Conservation (phyloP, 2,888 invertebrate genomes). For the Geophilus truncorum region DNA sequence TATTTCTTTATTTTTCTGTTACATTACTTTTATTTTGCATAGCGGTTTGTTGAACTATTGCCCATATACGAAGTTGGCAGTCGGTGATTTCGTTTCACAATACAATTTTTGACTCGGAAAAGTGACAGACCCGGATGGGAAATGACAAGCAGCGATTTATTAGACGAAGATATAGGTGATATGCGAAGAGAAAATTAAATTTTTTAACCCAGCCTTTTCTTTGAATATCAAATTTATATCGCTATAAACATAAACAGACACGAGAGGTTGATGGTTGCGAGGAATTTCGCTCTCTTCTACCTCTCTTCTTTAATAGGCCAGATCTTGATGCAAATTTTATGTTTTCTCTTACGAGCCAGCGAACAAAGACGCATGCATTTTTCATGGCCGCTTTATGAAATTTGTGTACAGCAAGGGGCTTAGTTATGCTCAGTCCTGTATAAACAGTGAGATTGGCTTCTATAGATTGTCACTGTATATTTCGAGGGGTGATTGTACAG, state of each 20-base stretch:
- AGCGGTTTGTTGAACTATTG: neutral
- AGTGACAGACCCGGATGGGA: neutral
- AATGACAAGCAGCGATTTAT: neutral
- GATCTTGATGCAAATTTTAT: slow-evolving; percentile 25
- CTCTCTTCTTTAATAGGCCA: slow-evolving; percentile 18
- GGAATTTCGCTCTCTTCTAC: neutral
- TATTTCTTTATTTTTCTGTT: neutral
- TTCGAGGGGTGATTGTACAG: neutral
- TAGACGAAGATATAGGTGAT: neutral
- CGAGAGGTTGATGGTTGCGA: neutral
- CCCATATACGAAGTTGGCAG: neutral
- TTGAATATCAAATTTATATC: slow-evolving; percentile 4
- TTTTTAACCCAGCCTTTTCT: neutral
- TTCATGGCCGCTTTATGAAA: slow-evolving; percentile 21
- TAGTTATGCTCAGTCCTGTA: slow-evolving; percentile 22
- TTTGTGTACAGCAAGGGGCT: slow-evolving; percentile 3
- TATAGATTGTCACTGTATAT: slow-evolving; percentile 14
- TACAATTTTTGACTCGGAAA: neutral
- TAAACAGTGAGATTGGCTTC: slow-evolving; percentile 18
- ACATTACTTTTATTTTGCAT: neutral
- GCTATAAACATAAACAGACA: slow-evolving; percentile 21
- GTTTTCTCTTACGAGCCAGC: slow-evolving; percentile 25
- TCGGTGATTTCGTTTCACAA: neutral
- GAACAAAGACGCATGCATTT: slow-evolving; percentile 20
- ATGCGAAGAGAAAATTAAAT: slow-evolving; percentile 9